A percentile compares a stretch with the other conserved stretches of the same genome.
These are phyloP conservation scores for Mormyrus iriodes DNA, from an alignment of 2,113 vertebrate genomes.

Conservation along the genomic window DNA sequence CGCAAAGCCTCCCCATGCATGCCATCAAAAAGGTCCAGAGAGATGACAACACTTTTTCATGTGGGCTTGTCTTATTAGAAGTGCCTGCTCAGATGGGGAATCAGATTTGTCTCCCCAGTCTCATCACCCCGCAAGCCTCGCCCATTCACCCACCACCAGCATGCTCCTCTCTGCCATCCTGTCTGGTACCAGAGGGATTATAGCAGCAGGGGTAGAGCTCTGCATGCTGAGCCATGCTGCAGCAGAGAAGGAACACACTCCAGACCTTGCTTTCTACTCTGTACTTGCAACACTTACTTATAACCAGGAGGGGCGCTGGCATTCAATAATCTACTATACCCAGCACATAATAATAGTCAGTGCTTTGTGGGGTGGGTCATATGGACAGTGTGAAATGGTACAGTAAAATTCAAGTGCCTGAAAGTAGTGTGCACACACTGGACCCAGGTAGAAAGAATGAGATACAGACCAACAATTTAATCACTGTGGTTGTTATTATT, in stretches of 20 bases:
- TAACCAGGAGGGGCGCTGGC: not conserved
- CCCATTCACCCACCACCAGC: not conserved
- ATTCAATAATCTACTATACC: not conserved
- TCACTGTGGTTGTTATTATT: not conserved
- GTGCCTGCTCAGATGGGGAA: not conserved
- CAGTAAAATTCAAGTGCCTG: not conserved
- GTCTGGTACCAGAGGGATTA: constrained; percentile 3
- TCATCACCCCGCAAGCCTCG: not conserved
- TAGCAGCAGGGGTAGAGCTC: not conserved
- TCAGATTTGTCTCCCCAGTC: not conserved
- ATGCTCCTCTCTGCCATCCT: not conserved
- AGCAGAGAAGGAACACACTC: not conserved
- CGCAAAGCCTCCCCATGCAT: not conserved
- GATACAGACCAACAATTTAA: not conserved
- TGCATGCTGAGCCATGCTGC: not conserved
- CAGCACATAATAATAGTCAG: not conserved
- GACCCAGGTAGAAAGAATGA: not conserved
- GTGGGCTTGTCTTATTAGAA: constrained; percentile 16
- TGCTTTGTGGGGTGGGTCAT: not conserved
- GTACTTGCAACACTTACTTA: not conserved
- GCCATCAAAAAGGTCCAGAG: not conserved
- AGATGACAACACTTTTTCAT: constrained; percentile 11
- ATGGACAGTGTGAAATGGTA: not conserved
- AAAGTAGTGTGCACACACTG: not conserved
- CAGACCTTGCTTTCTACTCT: not conserved